These are phyloP conservation scores for Vesta saturnalis DNA, from an alignment of 2,888 invertebrate species.

Conservation along the genomic window DNA sequence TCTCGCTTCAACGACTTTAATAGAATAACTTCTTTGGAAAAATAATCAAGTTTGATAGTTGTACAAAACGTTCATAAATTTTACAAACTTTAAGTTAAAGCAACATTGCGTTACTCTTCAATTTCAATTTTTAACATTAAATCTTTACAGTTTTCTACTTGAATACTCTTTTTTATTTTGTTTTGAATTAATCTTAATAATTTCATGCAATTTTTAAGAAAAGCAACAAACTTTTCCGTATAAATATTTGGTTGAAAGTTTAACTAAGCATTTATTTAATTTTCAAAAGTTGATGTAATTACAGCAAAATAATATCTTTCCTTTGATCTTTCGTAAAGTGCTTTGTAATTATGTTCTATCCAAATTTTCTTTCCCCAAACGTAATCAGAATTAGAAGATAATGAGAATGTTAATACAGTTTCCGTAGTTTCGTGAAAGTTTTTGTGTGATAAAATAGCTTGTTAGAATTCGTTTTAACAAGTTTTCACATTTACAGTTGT, in stretches of 20 bases:
- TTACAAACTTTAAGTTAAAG: constrained; percentile 12
- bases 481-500: too few species aligned
- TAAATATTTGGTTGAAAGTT: neutral
- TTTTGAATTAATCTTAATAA: too few species aligned
- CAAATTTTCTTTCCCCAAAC: constrained; percentile 13
- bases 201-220: too few species aligned
- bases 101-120: neutral
- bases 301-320: neutral
- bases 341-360: neutral
- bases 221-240: too few species aligned
- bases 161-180: too few species aligned
- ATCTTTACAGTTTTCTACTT: neutral
- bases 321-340: constrained; percentile 23
- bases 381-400: constrained; percentile 20
- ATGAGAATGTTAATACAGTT: constrained; percentile 21
- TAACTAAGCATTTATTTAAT: constrained; percentile 4
- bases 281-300: neutral
- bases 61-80: constrained; percentile 21
- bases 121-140: neutral
- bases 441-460: too few species aligned
- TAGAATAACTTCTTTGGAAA: constrained; percentile 30
- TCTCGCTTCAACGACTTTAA: constrained; percentile 36
- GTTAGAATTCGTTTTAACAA: too few species aligned
- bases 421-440: too few species aligned
- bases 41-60: constrained; percentile 37